Conservation (phyloP, 2,797 vertebrate species). For the Molossus alvarezi region DNA sequence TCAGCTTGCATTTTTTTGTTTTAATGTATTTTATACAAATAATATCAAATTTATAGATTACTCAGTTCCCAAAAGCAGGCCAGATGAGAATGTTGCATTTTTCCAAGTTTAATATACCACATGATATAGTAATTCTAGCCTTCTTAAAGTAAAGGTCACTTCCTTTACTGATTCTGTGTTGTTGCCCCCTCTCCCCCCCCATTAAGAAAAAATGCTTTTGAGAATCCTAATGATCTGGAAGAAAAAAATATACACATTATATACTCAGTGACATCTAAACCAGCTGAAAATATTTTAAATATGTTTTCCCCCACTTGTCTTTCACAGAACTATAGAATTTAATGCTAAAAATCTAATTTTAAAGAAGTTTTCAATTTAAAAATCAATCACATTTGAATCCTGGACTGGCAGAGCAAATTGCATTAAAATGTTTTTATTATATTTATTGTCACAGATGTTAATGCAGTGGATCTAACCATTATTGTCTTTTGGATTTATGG, state of each 20-base stretch:
- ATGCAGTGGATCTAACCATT: constrained; percentile 45
- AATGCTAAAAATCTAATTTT: constrained; percentile 64
- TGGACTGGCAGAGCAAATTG: constrained; percentile 70
- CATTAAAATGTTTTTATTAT: constrained; percentile 80
- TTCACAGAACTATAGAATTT: constrained; percentile 67
- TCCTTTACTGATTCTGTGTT: constrained; percentile 55
- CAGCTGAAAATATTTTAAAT: constrained; percentile 74
- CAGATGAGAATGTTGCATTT: constrained; percentile 80
- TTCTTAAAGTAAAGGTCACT: constrained; percentile 81
- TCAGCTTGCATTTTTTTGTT: constrained; percentile 74
- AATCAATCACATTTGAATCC: constrained; percentile 72
- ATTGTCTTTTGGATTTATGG: constrained; percentile 76
- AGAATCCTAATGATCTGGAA: constrained; percentile 74
- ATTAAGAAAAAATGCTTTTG: constrained; percentile 80
- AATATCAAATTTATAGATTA: constrained; percentile 77
- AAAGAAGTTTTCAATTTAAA: constrained; percentile 72
- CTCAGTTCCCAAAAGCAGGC: constrained; percentile 71
- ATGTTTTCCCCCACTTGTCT: constrained; percentile 51
- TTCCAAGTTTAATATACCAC: constrained; percentile 72
- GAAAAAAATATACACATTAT: constrained; percentile 66
- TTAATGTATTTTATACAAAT: constrained; percentile 85
- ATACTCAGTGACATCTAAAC: constrained; percentile 71
- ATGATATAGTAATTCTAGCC: constrained; percentile 81
- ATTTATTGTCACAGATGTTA: constrained; percentile 80
- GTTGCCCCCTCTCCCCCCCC: not conserved